These are phyloP conservation scores for Chionis minor DNA, from an alignment of 2,113 vertebrate genomes.

Conservation along the genomic window DNA sequence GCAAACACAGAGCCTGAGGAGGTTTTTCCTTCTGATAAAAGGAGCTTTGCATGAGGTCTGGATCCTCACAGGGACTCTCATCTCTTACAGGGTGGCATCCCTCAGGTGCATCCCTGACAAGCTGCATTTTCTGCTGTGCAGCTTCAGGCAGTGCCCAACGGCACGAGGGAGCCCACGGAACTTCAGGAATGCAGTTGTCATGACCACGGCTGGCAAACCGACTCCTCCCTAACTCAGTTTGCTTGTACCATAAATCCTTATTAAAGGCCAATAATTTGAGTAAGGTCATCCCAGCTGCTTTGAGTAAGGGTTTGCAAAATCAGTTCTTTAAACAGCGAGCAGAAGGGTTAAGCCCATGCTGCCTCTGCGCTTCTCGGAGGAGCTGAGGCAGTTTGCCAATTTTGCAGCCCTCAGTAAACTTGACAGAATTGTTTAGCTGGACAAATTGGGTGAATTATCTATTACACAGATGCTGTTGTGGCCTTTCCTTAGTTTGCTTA, in stretches of 20 bases:
- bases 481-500: background rate
- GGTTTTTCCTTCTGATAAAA: background rate
- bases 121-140: background rate
- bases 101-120: background rate
- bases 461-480: background rate
- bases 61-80: background rate
- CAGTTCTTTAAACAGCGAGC: background rate
- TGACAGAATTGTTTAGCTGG: constrained; percentile 50
- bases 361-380: rapidly evolving
- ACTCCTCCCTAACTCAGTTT: background rate
- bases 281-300: background rate
- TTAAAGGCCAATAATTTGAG: background rate
- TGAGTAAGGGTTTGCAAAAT: background rate
- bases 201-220: background rate
- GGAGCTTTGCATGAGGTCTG: rapidly evolving
- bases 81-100: background rate
- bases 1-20: background rate
- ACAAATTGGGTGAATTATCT: constrained; percentile 44
- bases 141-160: background rate
- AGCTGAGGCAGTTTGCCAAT: background rate
- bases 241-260: background rate
- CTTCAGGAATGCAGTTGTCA: background rate
- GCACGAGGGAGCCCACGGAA: rapidly evolving
- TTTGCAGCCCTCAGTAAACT: constrained; percentile 7
- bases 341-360: background rate